Evolutionary conservation across 2,888 invertebrate species (phyloP).

Genomic region (Myopa tessellatipennis): DNA sequence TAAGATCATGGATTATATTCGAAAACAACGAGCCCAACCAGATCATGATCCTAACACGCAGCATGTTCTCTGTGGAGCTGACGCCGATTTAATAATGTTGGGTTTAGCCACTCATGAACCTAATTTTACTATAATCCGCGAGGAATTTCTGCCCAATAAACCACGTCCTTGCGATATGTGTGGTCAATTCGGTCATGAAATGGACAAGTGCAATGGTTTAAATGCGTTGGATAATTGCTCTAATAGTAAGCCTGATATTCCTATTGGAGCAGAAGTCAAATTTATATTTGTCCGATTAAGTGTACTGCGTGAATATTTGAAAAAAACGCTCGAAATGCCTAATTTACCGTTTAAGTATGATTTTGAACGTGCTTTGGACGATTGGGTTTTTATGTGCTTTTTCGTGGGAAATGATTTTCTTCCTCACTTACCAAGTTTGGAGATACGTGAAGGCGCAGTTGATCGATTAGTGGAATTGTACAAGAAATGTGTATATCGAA

Average conservation of each 20-base stretch:
- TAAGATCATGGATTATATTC: constrained; percentile 99
- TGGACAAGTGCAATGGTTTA: constrained; percentile 90
- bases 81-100: constrained; percentile 98
- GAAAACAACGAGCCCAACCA: constrained; percentile 93
- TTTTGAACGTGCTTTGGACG: constrained; percentile 94
- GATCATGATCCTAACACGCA: constrained; percentile 98
- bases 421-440: constrained; percentile 96
- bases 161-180: constrained; percentile 96
- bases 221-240: constrained; percentile 70
- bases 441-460: constrained; percentile 97
- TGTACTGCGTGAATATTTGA: constrained; percentile 93
- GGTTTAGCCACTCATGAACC: constrained; percentile 99
- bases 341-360: constrained; percentile 94
- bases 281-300: constrained; percentile 95
- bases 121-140: constrained; percentile 97
- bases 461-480: constrained; percentile 93
- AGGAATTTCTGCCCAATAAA: constrained; percentile 98
- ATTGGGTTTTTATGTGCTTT: constrained; percentile 99
- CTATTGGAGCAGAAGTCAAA: constrained; percentile 80
- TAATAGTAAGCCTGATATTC: constrained; percentile 69
- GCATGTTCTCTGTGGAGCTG: constrained; percentile 97
- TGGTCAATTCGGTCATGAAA: constrained; percentile 89
- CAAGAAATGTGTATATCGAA: constrained; percentile 93
- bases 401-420: constrained; percentile 99
- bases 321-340: constrained; percentile 88